A percentile compares a stretch with the other conserved stretches of the same genome.
Evolutionary conservation across 1,140 invertebrate genomes (phyloP).

Genomic region (Rhyacophila brunnea): DNA sequence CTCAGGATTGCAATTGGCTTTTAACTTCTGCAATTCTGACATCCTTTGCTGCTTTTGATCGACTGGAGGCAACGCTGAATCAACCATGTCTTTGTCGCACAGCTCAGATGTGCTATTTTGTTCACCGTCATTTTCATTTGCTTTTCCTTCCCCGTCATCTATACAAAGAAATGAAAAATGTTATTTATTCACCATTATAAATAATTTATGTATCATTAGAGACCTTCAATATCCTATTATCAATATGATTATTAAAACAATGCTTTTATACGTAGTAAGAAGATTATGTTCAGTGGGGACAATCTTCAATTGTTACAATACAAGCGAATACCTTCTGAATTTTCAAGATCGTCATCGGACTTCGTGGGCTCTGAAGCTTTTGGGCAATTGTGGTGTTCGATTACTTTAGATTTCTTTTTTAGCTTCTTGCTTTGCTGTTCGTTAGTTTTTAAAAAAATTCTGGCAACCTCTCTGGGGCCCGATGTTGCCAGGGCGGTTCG

Average conservation of each 20-base stretch:
- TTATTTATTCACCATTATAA: too few species aligned
- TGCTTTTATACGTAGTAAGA: too few species aligned
- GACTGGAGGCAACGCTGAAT: constrained; percentile 64
- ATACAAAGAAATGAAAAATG: too few species aligned
- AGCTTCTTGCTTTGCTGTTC: constrained; percentile 28
- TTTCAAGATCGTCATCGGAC: constrained; percentile 14
- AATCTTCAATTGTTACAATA: too few species aligned
- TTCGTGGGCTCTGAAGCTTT: constrained; percentile 26
- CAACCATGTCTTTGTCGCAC: constrained; percentile 65
- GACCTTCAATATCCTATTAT: too few species aligned
- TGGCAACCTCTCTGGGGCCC: constrained; percentile 45
- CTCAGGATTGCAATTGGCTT: constrained; percentile 79
- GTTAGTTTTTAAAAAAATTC: constrained; percentile 32
- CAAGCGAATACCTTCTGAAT: constrained; percentile 14
- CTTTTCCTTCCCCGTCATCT: constrained; percentile 48
- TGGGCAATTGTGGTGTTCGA: constrained; percentile 31
- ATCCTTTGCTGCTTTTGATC: constrained; percentile 63
- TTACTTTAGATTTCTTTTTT: constrained; percentile 19
- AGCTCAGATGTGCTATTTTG: constrained; percentile 53
- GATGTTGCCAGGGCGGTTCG: constrained; percentile 66
- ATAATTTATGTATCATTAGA: too few species aligned
- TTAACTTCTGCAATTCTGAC: constrained; percentile 68
- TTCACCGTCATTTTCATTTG: constrained; percentile 41
- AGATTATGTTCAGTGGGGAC: too few species aligned
- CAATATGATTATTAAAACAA: too few species aligned